These are phyloP conservation scores for Leptarthrus brevirostris DNA, from an alignment of 2,888 invertebrate genomes.

Conservation along the genomic window DNA sequence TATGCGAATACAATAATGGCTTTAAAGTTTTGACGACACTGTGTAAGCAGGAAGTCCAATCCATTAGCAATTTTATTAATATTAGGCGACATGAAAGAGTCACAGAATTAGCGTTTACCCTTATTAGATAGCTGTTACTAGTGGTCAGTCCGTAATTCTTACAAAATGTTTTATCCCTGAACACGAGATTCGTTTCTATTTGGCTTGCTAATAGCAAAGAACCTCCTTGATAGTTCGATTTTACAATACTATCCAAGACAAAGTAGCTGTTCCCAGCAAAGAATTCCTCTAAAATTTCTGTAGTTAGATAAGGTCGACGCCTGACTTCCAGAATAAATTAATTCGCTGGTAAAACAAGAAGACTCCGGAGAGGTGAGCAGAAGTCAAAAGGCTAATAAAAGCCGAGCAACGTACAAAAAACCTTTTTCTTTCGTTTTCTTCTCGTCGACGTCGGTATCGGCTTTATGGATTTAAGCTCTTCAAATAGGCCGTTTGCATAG, in stretches of 20 bases:
- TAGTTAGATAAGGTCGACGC: slow-evolving; percentile 52
- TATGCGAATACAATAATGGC: not conserved
- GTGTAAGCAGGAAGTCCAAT: slow-evolving; percentile 24
- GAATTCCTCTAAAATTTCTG: slow-evolving; percentile 46
- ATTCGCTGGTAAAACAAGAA: slow-evolving; percentile 48
- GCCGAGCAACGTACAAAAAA: not conserved
- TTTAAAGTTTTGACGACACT: not conserved
- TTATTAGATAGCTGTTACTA: too few species aligned
- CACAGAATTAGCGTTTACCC: too few species aligned
- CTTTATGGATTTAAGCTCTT: slow-evolving; percentile 52
- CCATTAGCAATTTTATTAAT: not conserved
- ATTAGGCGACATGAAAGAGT: too few species aligned
- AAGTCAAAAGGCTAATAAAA: slow-evolving; percentile 40
- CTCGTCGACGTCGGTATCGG: slow-evolving; percentile 52
- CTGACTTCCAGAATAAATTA: slow-evolving; percentile 52
- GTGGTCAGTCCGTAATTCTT: too few species aligned
- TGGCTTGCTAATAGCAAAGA: slow-evolving; percentile 8
- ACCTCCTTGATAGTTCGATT: slow-evolving; percentile 3
- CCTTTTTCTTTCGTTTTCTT: slow-evolving; percentile 1
- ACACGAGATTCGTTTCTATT: slow-evolving; percentile 29
- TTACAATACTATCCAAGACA: not conserved
- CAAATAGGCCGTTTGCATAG: slow-evolving; percentile 54
- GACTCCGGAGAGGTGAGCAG: slow-evolving; percentile 12
- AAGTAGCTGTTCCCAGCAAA: slow-evolving; percentile 8
- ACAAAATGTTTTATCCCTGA: slow-evolving; percentile 6